These are phyloP conservation scores for Tangara arthus DNA, from an alignment of 2,797 vertebrate genomes.

Conservation along the genomic window DNA sequence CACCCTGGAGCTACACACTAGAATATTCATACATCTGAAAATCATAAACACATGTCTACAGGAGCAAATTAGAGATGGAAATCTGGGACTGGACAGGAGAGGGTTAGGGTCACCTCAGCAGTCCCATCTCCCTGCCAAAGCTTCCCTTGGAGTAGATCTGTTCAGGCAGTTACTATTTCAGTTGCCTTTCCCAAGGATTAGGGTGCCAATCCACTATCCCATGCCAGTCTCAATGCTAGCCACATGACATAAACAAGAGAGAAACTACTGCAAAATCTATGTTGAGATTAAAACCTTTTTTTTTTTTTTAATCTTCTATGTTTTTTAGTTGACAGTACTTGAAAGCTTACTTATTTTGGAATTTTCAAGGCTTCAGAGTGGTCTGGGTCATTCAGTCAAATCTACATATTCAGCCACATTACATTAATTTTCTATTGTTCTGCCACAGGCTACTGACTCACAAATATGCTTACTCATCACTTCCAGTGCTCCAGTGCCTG, in stretches of 20 bases:
- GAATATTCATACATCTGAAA: not conserved
- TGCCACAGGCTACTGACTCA: slow-evolving; percentile 9
- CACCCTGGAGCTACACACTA: not conserved
- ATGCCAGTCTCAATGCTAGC: not conserved
- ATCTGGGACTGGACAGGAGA: not conserved
- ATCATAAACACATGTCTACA: not conserved
- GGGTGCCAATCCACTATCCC: not conserved
- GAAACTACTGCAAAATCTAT: not conserved
- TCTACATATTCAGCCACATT: not conserved
- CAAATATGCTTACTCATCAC: not conserved
- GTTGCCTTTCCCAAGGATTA: not conserved
- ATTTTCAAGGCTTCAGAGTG: not conserved
- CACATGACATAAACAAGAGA: not conserved
- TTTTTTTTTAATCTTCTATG: no score
- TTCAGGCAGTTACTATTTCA: not conserved
- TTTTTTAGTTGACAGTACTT: not conserved
- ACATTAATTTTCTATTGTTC: not conserved
- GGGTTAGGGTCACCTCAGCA: not conserved
- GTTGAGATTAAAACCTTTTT: not conserved
- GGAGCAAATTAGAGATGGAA: not conserved
- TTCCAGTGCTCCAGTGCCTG: not conserved
- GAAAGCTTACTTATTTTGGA: not conserved
- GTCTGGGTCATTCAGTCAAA: not conserved
- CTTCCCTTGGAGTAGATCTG: not conserved
- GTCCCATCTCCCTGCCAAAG: not conserved